Base-by-base conservation (phyloP, 1,140 invertebrate genomes). In the Atta cephalotes region DNA sequence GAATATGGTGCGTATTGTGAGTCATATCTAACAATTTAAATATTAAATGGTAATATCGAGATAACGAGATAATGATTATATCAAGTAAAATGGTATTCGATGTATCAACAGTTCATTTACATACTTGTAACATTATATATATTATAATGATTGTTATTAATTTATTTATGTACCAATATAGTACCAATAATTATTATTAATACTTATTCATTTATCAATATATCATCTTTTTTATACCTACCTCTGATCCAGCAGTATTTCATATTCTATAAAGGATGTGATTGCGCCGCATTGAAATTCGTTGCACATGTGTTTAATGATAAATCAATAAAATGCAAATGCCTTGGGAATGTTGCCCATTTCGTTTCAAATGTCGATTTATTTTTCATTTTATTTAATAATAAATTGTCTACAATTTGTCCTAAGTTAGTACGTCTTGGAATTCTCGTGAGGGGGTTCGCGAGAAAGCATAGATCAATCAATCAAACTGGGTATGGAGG, bases 401-500 rank as follows among this genome's bases (percentile, higher is more conserved):
- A 95, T 95, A 95, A 95, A 95, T 95, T 94, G 92, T 94, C 94
- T 95, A 95, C 95, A 95, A 95, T 95, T 95, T 93, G 90, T 95
- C 92, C 93, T 95, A 95, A 94, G 92, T 92, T 94, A 95, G 93
- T 95, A 94, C 92, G 94, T 94, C 92, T 94, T 94, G 92, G 92
- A 94, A 91, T 94, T 94, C 91, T 93, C 93, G 88, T 89, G 88
- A 6, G 78, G 89, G 92, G 82, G 71, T 87, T 93, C 89, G 92
- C 92, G 92, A 94, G 92, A 95, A 93, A 94, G 91, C 90, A 90
- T 89, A 92, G 89, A 88, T 88, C 85, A 51, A 89, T 89, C 85
- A 90, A 90, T 87, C 76, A 89, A 91, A 91, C 85, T 76, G 78
- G 85, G 51, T 78, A 90, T 90, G 72, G 66, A 76, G 79, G 85